These are phyloP conservation scores for Arctopsyche grandis DNA, from an alignment of 1,140 invertebrate genomes.

Conservation along the genomic window DNA sequence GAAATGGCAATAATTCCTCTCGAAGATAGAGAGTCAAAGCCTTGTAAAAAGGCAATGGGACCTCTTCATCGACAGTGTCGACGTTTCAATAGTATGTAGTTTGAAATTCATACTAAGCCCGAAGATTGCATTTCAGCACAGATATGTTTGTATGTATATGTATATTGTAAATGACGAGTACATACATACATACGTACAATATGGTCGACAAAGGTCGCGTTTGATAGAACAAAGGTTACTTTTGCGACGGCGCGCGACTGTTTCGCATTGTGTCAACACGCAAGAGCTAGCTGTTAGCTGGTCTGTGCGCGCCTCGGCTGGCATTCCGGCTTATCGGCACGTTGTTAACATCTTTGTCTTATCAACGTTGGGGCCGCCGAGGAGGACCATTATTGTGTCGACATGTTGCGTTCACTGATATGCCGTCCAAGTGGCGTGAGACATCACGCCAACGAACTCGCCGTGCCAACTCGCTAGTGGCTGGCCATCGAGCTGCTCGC, in stretches of 20 bases:
- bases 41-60: too few relatives aligned
- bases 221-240: slow-evolving; percentile 34
- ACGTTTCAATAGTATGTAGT: too few relatives aligned
- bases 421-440: background rate
- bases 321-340: background rate
- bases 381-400: background rate
- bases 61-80: too few relatives aligned
- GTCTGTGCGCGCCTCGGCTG: background rate
- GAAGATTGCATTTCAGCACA: slow-evolving; percentile 9
- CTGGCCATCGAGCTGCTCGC: slow-evolving; percentile 9
- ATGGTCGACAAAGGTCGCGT: slow-evolving; percentile 22
- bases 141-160: too few relatives aligned
- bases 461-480: background rate
- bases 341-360: slow-evolving; percentile 28
- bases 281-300: background rate
- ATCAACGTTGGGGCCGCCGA: slow-evolving; percentile 23
- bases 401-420: background rate
- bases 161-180: too few relatives aligned
- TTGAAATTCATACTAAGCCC: too few relatives aligned
- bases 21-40: too few relatives aligned
- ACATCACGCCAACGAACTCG: slow-evolving; percentile 8
- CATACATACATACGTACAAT: background rate
- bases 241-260: background rate
- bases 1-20: too few relatives aligned
- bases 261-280: slow-evolving; percentile 13